phyloP scores from a whole-genome alignment of 2,797 vertebrate species.

The Meda fulgida region DNA sequence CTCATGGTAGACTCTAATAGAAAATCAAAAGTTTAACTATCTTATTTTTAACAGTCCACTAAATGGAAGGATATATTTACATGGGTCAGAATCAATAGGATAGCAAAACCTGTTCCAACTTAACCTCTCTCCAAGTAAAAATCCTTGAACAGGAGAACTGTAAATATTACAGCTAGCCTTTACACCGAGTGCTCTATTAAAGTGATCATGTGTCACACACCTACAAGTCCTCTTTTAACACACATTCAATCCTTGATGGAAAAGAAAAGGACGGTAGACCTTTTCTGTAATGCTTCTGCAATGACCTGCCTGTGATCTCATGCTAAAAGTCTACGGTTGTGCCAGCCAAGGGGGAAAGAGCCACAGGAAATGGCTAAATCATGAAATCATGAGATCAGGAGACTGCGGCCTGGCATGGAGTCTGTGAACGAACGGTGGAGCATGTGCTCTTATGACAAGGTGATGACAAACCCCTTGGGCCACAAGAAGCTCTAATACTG shows the following conservation, averaged over 20 bases:
- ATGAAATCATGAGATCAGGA: slow-evolving; percentile 54
- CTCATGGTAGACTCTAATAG: slow-evolving; percentile 71
- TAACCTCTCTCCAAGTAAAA: slow-evolving; percentile 57
- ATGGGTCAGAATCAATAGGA: slow-evolving; percentile 75
- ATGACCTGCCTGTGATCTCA: slow-evolving; percentile 52
- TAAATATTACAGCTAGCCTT: slow-evolving; percentile 70
- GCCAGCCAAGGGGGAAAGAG: slow-evolving; percentile 43
- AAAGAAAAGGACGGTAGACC: neutral
- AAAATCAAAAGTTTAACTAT: slow-evolving; percentile 60
- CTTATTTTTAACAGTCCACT: slow-evolving; percentile 72
- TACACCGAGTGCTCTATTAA: slow-evolving; percentile 80
- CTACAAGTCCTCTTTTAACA: slow-evolving; percentile 76
- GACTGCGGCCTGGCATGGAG: slow-evolving; percentile 29
- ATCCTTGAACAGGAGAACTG: slow-evolving; percentile 71
- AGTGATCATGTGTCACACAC: slow-evolving; percentile 74
- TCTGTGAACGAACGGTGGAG: slow-evolving; percentile 29
- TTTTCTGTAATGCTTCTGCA: slow-evolving; percentile 26
- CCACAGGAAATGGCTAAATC: slow-evolving; percentile 60
- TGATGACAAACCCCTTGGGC: slow-evolving; percentile 60
- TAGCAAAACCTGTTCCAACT: slow-evolving; percentile 70
- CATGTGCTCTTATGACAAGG: slow-evolving; percentile 60
- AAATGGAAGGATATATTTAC: slow-evolving; percentile 76
- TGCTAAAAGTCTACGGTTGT: slow-evolving; percentile 31
- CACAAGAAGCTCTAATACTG: slow-evolving; percentile 31
- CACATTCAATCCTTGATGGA: slow-evolving; percentile 59